These are phyloP conservation scores for Saiga tatarica DNA, from an alignment of 2,113 vertebrate genomes.

Conservation along the genomic window DNA sequence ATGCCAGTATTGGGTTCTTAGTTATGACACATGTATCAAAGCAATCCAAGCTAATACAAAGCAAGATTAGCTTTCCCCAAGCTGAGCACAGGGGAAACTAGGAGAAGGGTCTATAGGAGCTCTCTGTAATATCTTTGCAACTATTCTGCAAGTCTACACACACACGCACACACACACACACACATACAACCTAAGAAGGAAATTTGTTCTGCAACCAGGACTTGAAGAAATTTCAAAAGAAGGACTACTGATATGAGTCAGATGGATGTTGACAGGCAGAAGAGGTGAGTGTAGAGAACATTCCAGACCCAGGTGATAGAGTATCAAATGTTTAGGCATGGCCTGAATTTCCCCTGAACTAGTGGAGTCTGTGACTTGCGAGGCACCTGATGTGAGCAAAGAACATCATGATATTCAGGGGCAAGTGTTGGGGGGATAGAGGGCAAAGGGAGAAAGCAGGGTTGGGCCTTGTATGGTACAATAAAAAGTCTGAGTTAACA, in stretches of 20 bases:
- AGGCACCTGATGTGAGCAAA: not conserved
- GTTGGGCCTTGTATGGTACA: not conserved
- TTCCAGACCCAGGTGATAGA: not conserved
- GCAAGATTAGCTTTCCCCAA: not conserved
- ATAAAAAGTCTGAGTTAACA: not conserved
- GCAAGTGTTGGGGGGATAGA: rapidly evolving
- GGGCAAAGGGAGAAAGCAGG: not conserved
- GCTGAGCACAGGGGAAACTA: not conserved
- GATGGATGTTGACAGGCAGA: not conserved
- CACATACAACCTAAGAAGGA: too few species aligned
- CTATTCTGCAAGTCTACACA: not conserved
- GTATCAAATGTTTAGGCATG: not conserved
- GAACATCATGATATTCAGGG: rapidly evolving
- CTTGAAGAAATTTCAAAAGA: too few species aligned
- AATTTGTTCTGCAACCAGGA: too few species aligned
- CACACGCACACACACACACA: not conserved
- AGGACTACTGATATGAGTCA: not conserved
- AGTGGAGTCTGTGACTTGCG: not conserved
- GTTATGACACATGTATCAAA: not conserved
- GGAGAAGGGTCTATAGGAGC: not conserved
- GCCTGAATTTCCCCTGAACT: not conserved
- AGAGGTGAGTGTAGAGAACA: not conserved
- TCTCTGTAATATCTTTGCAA: not conserved
- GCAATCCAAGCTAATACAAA: not conserved
- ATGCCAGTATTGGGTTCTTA: not conserved